phyloP scores from a whole-genome alignment of 2,113 vertebrate genomes.

The Ophiodon elongatus region DNA sequence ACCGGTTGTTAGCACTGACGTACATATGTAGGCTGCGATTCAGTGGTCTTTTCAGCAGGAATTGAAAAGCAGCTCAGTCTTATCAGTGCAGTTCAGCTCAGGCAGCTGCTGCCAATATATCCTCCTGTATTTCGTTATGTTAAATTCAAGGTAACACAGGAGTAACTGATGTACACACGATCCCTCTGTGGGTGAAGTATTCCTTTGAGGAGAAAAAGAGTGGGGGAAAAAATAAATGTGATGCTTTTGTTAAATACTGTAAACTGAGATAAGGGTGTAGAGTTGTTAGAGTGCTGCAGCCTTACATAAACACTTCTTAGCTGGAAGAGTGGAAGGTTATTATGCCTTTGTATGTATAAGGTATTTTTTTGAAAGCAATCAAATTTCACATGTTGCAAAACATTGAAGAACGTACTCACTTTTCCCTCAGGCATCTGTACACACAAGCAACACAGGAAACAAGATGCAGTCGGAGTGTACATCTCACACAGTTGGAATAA shows the following conservation, averaged over 20 bases:
- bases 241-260: neutral
- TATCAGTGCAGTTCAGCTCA: neutral
- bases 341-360: neutral
- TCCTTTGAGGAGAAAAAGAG: too few relatives aligned
- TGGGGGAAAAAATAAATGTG: neutral
- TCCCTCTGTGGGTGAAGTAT: neutral
- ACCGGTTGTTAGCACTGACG: neutral
- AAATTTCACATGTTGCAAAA: neutral
- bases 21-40: neutral
- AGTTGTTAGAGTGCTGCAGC: neutral
- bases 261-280: neutral
- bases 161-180: neutral
- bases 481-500: conserved; percentile 5
- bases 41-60: conserved; percentile 1
- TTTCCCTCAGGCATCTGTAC: neutral
- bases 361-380: neutral
- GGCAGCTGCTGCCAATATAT: neutral
- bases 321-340: neutral
- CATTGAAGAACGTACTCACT: neutral
- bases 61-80: conserved; percentile 18
- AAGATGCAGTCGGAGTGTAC: neutral
- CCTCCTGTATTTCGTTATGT: neutral
- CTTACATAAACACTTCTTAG: neutral
- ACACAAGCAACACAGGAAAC: neutral
- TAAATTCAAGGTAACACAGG: neutral